Percentiles rank a stretch among this genome's conserved stretches.
Conservation (phyloP, 2,113 vertebrate species). For the Eupsittula cactorum region DNA sequence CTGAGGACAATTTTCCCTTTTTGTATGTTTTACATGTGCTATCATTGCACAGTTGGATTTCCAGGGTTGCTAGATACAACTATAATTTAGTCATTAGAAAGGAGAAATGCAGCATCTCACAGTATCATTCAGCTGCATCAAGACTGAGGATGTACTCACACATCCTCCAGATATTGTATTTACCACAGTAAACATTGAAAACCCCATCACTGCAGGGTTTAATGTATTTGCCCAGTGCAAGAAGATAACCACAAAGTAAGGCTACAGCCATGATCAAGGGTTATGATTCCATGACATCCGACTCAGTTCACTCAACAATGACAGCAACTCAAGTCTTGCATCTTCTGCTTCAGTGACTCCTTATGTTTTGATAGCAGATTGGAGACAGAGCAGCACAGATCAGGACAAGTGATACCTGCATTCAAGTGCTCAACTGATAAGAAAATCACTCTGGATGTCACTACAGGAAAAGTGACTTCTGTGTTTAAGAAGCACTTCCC, state of each 20-base stretch:
- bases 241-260: background rate
- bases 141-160: background rate
- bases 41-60: background rate
- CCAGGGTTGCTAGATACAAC: background rate
- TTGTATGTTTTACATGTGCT: background rate
- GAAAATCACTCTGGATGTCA: conserved; percentile 12
- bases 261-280: background rate
- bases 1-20: background rate
- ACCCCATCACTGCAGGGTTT: background rate
- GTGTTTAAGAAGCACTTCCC: background rate
- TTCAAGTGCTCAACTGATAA: background rate
- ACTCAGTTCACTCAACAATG: background rate
- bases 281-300: background rate
- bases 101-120: background rate
- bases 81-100: background rate
- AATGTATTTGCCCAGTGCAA: background rate
- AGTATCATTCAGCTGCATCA: background rate
- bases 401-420: background rate
- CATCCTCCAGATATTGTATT: background rate
- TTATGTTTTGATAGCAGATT: background rate
- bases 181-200: background rate
- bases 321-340: background rate
- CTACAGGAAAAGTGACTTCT: background rate
- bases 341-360: conserved; percentile 2
- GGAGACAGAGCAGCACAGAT: background rate